Percentiles rank a stretch among this genome's conserved stretches.
Conservation (phyloP, 2,888 invertebrate genomes). For the Tipula helvola region DNA sequence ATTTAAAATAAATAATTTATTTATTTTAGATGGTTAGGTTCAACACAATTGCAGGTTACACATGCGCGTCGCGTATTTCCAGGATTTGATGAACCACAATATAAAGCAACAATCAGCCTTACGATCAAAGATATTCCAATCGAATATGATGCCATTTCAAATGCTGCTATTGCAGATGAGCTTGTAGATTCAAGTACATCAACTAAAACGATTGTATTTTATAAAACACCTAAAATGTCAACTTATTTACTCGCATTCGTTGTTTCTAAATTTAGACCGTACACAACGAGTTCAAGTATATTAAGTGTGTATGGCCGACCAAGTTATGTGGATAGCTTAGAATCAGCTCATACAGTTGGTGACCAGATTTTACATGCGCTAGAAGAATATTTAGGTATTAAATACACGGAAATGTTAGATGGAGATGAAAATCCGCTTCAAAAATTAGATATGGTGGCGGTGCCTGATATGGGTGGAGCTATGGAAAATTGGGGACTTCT, state of each 20-base stretch:
- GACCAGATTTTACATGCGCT: slow-evolving; percentile 39
- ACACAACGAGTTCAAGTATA: slow-evolving; percentile 21
- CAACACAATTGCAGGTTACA: slow-evolving; percentile 58
- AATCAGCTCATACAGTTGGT: slow-evolving; percentile 51
- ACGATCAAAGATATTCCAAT: slow-evolving; percentile 25
- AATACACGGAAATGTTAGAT: slow-evolving; percentile 32
- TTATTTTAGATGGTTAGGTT: slow-evolving; percentile 42
- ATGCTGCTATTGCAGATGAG: slow-evolving; percentile 32
- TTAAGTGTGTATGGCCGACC: slow-evolving; percentile 56
- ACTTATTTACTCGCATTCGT: slow-evolving; percentile 71
- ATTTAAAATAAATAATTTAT: too few relatives aligned
- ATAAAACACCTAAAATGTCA: slow-evolving; percentile 50
- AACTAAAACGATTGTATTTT: slow-evolving; percentile 7
- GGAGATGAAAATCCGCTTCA: slow-evolving; percentile 35
- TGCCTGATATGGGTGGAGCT: slow-evolving; percentile 70
- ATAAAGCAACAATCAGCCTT: slow-evolving; percentile 52
- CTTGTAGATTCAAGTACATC: background rate
- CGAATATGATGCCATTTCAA: slow-evolving; percentile 29
- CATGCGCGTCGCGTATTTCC: slow-evolving; percentile 62
- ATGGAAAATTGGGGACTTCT: slow-evolving; percentile 94
- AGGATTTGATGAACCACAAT: slow-evolving; percentile 63
- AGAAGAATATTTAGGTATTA: slow-evolving; percentile 44
- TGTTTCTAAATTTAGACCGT: slow-evolving; percentile 45
- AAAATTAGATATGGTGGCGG: slow-evolving; percentile 78
- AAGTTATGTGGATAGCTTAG: slow-evolving; percentile 50